Conservation (phyloP, 2,888 invertebrate genomes). For the Selenia dentaria region DNA sequence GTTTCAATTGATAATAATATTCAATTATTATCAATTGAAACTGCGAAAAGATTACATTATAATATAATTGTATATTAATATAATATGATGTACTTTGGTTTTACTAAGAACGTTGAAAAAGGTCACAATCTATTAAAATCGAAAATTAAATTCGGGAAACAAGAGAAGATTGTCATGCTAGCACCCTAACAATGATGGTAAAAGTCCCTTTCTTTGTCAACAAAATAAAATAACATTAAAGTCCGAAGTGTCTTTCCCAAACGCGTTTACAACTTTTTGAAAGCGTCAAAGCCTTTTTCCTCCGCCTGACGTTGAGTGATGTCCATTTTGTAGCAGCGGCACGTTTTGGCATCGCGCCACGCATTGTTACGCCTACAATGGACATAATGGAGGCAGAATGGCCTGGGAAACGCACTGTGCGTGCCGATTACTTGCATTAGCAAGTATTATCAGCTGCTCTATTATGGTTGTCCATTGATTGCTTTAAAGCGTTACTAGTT, state of each 20-base stretch:
- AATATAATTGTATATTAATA: no score
- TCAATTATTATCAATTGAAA: no score
- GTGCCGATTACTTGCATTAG: conserved; percentile 21
- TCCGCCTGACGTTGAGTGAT: conserved; percentile 35
- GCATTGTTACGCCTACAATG: conserved; percentile 25
- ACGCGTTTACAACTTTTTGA: conserved; percentile 28
- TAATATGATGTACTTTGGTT: no score
- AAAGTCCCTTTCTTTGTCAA: background rate
- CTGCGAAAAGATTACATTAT: no score
- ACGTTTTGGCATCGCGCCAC: conserved; percentile 34
- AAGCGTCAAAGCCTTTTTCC: conserved; percentile 31
- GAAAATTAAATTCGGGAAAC: no score
- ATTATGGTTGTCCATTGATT: conserved; percentile 4
- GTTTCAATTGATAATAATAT: no score
- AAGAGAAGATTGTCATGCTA: no score
- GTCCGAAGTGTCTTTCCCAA: conserved; percentile 22
- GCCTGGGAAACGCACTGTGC: conserved; percentile 17
- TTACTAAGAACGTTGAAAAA: no score
- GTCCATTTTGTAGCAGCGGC: conserved; percentile 32
- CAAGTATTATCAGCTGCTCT: conserved; percentile 7
- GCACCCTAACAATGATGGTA: no score
- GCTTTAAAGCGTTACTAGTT: conserved; percentile 1
- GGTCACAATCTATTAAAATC: no score
- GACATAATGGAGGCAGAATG: conserved; percentile 19
- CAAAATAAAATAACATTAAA: conserved; percentile 18